Conservation (phyloP, 2,888 invertebrate species). For the Ichneumoninae sp. region DNA sequence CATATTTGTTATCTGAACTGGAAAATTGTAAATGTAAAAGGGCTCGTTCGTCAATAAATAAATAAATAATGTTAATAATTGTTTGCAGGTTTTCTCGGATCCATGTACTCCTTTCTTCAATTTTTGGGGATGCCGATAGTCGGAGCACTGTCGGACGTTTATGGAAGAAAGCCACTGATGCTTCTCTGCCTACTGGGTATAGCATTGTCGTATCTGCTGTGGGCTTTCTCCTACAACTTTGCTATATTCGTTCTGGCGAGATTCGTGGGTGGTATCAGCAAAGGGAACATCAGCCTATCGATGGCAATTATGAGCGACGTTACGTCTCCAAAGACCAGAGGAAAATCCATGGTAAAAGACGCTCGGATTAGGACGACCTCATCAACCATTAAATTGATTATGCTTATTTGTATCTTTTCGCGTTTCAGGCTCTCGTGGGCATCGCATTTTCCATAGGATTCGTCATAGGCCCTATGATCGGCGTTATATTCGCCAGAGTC, state of each 20-base stretch:
- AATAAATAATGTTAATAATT: not conserved
- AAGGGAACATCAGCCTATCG: slow-evolving; percentile 97
- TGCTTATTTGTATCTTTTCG: not conserved
- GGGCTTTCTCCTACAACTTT: slow-evolving; percentile 95
- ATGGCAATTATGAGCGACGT: slow-evolving; percentile 98
- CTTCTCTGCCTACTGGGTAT: slow-evolving; percentile 95
- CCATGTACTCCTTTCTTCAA: slow-evolving; percentile 98
- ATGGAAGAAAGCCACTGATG: slow-evolving; percentile 95
- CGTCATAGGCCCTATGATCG: slow-evolving; percentile 97
- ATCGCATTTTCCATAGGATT: slow-evolving; percentile 99
- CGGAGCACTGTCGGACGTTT: slow-evolving; percentile 97
- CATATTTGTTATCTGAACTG: not conserved
- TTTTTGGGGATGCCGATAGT: slow-evolving; percentile 97
- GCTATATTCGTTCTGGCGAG: slow-evolving; percentile 96
- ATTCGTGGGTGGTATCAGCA: slow-evolving; percentile 97
- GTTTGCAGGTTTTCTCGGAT: slow-evolving; percentile 92
- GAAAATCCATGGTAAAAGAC: slow-evolving; percentile 94
- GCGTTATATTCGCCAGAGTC: slow-evolving; percentile 92
- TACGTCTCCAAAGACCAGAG: slow-evolving; percentile 92
- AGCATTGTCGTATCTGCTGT: slow-evolving; percentile 93
- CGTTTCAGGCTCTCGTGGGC: slow-evolving; percentile 94
- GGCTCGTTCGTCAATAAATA: not conserved
- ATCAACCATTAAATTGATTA: not conserved
- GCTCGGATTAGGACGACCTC: not conserved
- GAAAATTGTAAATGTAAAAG: not conserved